Conservation (phyloP, 2,113 vertebrate genomes). For the Oplegnathus fasciatus region DNA sequence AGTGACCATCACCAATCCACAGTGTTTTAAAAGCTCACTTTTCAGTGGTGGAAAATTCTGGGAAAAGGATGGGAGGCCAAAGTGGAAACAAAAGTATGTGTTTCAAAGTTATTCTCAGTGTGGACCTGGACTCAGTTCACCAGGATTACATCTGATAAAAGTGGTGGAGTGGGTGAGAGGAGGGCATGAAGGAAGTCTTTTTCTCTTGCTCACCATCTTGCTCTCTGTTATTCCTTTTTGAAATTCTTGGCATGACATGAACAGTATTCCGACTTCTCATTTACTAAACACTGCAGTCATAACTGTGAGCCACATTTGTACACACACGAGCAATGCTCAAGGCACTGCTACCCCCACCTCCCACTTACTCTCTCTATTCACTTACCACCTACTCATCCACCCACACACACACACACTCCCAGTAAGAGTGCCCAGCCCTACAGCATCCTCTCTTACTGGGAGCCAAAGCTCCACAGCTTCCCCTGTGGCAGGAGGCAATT, state of each 20-base stretch:
- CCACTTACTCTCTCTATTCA: constrained; percentile 19
- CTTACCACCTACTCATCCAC: constrained; percentile 51
- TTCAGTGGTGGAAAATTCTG: not conserved
- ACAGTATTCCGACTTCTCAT: not conserved
- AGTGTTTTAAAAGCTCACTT: not conserved
- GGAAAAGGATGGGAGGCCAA: not conserved
- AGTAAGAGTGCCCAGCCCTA: constrained; percentile 36
- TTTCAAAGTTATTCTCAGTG: not conserved
- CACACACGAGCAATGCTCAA: not conserved
- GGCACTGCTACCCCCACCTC: constrained; percentile 31
- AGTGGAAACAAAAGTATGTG: not conserved
- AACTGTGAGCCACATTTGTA: constrained; percentile 6
- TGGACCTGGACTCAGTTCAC: not conserved
- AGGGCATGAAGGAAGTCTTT: not conserved
- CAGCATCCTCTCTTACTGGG: constrained; percentile 32
- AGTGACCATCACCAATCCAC: not conserved
- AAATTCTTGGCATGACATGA: not conserved
- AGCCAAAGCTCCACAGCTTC: constrained; percentile 11
- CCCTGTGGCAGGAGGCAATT: constrained; percentile 31
- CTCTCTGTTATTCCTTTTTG: not conserved
- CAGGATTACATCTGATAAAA: no score
- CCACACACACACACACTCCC: constrained; percentile 31
- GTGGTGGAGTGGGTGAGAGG: not conserved
- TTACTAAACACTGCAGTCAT: not conserved
- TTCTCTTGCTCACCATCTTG: not conserved